Percentiles rank a stretch among this genome's conserved stretches.
Evolutionary conservation across 2,888 invertebrate species (phyloP).

Genomic region (Drosophila nr. fundita): DNA sequence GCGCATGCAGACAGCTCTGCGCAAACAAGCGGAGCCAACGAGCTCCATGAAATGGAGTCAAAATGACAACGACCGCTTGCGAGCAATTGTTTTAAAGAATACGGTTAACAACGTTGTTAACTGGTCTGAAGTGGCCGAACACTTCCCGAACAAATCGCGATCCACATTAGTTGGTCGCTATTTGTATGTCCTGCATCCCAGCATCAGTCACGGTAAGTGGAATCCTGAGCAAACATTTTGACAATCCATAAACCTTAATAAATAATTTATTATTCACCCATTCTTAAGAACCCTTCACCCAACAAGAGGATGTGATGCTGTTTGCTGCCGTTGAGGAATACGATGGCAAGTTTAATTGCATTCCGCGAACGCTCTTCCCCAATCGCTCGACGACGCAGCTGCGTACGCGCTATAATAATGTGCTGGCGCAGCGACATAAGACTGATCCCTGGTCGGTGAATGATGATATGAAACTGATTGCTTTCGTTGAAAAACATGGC

Average conservation of each 20-base stretch:
- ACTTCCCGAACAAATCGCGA: constrained; percentile 88
- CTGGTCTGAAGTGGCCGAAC: constrained; percentile 89
- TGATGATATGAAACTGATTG: constrained; percentile 88
- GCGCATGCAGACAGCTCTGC: constrained; percentile 87
- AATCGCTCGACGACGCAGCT: constrained; percentile 88
- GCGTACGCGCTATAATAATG: constrained; percentile 87
- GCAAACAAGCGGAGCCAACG: constrained; percentile 37
- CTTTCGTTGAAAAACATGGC: constrained; percentile 86
- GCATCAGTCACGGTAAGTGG: constrained; percentile 75
- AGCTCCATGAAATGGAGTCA: constrained; percentile 86
- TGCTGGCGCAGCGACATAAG: constrained; percentile 83
- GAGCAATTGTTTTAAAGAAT: constrained; percentile 87
- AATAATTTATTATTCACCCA: neutral
- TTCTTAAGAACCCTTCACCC: constrained; percentile 85
- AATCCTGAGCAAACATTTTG: neutral
- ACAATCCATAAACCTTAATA: neutral
- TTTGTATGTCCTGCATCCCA: constrained; percentile 79
- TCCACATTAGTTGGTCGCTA: constrained; percentile 89
- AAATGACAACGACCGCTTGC: constrained; percentile 89
- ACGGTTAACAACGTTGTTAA: constrained; percentile 89
- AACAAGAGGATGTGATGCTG: constrained; percentile 89
- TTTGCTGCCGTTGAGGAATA: constrained; percentile 87
- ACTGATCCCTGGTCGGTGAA: constrained; percentile 87
- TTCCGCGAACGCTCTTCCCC: constrained; percentile 87
- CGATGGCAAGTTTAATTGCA: constrained; percentile 87